Conservation (phyloP, 2,113 vertebrate genomes). For the Maccullochella peelii region DNA sequence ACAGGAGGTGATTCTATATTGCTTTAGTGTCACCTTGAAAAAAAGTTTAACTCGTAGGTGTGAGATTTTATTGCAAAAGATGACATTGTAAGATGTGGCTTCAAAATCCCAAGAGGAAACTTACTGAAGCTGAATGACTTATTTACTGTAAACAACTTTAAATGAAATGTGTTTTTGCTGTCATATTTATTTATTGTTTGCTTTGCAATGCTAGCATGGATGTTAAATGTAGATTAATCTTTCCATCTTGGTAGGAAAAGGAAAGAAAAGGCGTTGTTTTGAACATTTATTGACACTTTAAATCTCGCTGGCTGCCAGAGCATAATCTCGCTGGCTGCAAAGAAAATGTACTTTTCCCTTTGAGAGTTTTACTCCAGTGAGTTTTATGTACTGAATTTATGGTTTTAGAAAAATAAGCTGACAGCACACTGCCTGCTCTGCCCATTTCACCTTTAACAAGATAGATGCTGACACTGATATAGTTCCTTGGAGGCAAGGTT, state of each 20-base stretch:
- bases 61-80: conserved; percentile 29
- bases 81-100: conserved; percentile 7
- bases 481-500: conserved; percentile 70
- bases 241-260: conserved; percentile 41
- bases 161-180: conserved; percentile 42
- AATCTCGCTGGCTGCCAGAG: conserved; percentile 71
- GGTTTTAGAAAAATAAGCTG: conserved; percentile 75
- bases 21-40: conserved; percentile 49
- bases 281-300: conserved; percentile 80
- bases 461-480: conserved; percentile 71
- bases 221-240: conserved; percentile 62
- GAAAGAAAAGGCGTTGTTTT: conserved; percentile 64
- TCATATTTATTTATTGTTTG: conserved; percentile 57
- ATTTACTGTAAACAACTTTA: conserved; percentile 38
- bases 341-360: conserved; percentile 76
- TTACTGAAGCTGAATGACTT: conserved; percentile 15
- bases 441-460: conserved; percentile 79
- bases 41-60: not conserved
- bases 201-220: conserved; percentile 42
- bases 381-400: conserved; percentile 80
- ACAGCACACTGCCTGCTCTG: conserved; percentile 70
- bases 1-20: not conserved
- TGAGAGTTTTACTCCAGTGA: conserved; percentile 72
- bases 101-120: not conserved
- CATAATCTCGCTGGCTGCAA: conserved; percentile 72